Conservation (phyloP, 1,140 invertebrate genomes). For the Drosophila malerkotliana region DNA sequence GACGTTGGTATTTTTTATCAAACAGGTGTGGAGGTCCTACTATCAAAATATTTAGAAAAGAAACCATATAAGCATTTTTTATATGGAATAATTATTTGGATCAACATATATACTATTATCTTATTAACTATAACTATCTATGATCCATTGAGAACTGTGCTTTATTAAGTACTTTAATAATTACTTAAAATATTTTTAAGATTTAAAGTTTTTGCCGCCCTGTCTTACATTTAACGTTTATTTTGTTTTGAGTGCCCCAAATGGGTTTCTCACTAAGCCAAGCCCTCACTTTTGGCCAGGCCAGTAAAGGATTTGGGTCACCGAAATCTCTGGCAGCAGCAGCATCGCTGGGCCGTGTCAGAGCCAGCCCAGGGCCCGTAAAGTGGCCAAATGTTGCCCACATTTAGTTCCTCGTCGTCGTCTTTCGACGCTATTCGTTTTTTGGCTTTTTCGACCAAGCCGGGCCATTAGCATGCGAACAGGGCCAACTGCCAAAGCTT, state of each 20-base stretch:
- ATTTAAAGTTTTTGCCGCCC: neutral
- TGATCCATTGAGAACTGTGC: no score
- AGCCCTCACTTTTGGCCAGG: slow-evolving; percentile 53
- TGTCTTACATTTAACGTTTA: neutral
- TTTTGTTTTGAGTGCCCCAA: slow-evolving; percentile 29
- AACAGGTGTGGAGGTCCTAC: no score
- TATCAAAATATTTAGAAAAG: no score
- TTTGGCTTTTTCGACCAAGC: slow-evolving; percentile 3
- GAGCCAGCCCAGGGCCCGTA: slow-evolving; percentile 25
- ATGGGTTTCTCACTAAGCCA: slow-evolving; percentile 30
- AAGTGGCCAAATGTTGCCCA: slow-evolving; percentile 75
- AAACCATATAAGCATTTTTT: no score
- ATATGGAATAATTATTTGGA: no score
- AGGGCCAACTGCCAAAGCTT: slow-evolving; percentile 23
- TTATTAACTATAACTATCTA: no score
- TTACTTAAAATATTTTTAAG: neutral
- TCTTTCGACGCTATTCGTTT: slow-evolving; percentile 11
- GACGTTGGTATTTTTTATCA: no score
- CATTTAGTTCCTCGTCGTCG: slow-evolving; percentile 46
- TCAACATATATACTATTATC: no score
- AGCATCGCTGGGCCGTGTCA: neutral
- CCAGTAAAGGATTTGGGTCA: slow-evolving; percentile 74
- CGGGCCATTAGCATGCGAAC: slow-evolving; percentile 54
- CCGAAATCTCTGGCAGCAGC: slow-evolving; percentile 70
- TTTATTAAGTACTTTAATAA: no score